phyloP scores from a whole-genome alignment of 2,797 vertebrate genomes.

The Eremophila alpestris region DNA sequence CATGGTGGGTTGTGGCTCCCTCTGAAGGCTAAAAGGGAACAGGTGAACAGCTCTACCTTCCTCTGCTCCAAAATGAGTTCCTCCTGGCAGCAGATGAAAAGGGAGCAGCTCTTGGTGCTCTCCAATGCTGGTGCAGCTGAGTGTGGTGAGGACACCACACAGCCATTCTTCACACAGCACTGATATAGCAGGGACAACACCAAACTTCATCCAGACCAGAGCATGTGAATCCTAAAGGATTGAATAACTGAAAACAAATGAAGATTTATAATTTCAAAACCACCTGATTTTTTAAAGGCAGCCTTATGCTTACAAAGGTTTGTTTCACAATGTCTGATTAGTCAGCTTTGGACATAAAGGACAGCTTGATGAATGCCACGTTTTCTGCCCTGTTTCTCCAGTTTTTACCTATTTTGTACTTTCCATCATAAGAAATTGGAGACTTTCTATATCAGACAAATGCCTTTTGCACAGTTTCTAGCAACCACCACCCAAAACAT shows the following conservation, averaged over 20 bases:
- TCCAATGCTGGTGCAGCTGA: background rate
- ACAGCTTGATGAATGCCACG: background rate
- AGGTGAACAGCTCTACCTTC: background rate
- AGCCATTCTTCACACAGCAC: rapidly evolving
- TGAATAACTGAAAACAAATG: background rate
- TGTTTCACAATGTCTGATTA: background rate
- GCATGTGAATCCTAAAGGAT: background rate
- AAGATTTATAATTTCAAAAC: background rate
- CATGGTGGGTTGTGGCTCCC: rapidly evolving
- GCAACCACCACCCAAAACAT: background rate
- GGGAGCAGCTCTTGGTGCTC: background rate
- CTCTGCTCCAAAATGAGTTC: background rate
- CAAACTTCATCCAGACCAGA: background rate
- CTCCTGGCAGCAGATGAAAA: background rate
- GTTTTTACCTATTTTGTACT: background rate
- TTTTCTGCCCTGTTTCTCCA: background rate
- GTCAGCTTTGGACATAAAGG: background rate
- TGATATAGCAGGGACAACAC: background rate
- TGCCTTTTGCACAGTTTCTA: background rate
- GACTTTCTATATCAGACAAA: background rate
- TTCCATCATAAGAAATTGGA: background rate
- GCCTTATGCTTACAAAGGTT: background rate
- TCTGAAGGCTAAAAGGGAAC: background rate
- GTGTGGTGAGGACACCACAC: background rate
- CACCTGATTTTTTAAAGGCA: background rate